Base-by-base conservation (phyloP, 1,140 invertebrate genomes). In the Aricia agestis region DNA sequence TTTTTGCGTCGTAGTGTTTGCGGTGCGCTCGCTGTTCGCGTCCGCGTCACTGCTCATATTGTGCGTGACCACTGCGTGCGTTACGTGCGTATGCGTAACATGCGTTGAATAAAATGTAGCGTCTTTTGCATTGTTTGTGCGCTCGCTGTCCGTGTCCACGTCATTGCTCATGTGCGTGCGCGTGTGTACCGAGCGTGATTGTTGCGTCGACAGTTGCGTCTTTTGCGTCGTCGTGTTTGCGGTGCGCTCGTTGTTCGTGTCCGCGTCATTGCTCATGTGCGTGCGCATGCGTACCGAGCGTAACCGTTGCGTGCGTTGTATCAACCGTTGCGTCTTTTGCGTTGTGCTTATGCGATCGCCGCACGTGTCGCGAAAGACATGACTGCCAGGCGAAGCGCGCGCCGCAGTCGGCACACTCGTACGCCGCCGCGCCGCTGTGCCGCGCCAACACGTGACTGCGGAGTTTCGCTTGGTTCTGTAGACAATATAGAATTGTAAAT, bases 301-400 rank as follows among this genome's bases (percentile, higher is more conserved):
- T 18, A 18, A 45, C 25, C 25, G 15, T 31, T n/a, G 10, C n/a
- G 15, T 66, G 11, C 36, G 17, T 10, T 52, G n/a, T 9, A 2
- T 19, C 25, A 25, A 25, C 2, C 66, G 36, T 25, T 67, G 65
- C 18, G 66, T 25, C 6, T 36, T 36, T 36, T 1, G 66, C 66
- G 31, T 18, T 13, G 32, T 10, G 36, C 6, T 67, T 15, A 25
- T 88, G 86, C 5, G 82, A 76, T 2, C 79, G 75, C 1, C 80
- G 42, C 58, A 79, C 77, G 69, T 90, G 87, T 1, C 87, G 69
- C 1, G 84, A 83, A 2, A 90, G 74, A 70, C 87, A 88, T 1
- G 85, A 86, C 61, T 84, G 82, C 86, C 86, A 89, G 15, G 77
- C 78, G 80, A 89, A 89, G 6, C 80, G 70, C 2, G 82, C 82